phyloP scores from a whole-genome alignment of 2,888 invertebrate species.

The Agrochola circellaris region DNA sequence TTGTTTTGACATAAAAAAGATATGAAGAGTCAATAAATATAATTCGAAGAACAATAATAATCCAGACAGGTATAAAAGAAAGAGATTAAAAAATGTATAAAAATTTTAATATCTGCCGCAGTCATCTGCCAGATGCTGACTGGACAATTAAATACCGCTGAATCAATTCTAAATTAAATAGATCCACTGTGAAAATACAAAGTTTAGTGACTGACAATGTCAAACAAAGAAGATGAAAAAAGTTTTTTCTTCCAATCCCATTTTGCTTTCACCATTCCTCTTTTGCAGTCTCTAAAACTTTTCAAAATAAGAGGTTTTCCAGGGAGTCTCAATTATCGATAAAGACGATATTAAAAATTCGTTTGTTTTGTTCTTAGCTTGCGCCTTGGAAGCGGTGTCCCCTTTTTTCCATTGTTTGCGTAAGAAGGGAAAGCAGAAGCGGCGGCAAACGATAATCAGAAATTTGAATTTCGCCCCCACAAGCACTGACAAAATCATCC shows the following conservation, averaged over 20 bases:
- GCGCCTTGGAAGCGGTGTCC: slow-evolving; percentile 86
- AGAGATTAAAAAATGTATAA: slow-evolving; percentile 59
- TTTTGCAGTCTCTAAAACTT: slow-evolving; percentile 90
- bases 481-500: slow-evolving; percentile 85
- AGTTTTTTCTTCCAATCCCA: slow-evolving; percentile 89
- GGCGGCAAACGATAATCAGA: slow-evolving; percentile 88
- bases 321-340: slow-evolving; percentile 91
- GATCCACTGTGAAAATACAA: slow-evolving; percentile 88
- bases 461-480: slow-evolving; percentile 89
- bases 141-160: slow-evolving; percentile 82
- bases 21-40: slow-evolving; percentile 31
- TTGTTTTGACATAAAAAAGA: slow-evolving; percentile 29
- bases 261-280: slow-evolving; percentile 89
- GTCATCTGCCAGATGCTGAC: slow-evolving; percentile 83
- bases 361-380: slow-evolving; percentile 90
- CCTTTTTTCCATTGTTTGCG: slow-evolving; percentile 89
- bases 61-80: slow-evolving; percentile 55
- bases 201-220: slow-evolving; percentile 90
- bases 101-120: slow-evolving; percentile 80
- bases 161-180: slow-evolving; percentile 89
- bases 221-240: slow-evolving; percentile 91
- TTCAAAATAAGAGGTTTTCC: slow-evolving; percentile 90
- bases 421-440: slow-evolving; percentile 85
- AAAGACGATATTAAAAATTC: slow-evolving; percentile 91
- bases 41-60: slow-evolving; percentile 45